phyloP scores from a whole-genome alignment of 2,888 invertebrate genomes.

The Cataglyphis altisquamis region DNA sequence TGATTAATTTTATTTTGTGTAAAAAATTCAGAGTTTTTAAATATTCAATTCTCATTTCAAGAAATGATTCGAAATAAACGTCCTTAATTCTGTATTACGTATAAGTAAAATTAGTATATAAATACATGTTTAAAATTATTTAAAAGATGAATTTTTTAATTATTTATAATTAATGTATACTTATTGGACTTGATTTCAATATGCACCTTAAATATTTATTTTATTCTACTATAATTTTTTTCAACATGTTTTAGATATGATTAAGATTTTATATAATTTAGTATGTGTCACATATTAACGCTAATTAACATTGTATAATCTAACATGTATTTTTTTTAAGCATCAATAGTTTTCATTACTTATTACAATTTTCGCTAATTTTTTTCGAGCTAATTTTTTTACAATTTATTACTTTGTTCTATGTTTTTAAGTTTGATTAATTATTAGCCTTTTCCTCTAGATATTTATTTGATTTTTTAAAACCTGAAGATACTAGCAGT shows the following conservation, averaged over 20 bases:
- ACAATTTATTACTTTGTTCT: not conserved
- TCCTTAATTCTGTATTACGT: not conserved
- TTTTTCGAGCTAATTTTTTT: conserved; percentile 14
- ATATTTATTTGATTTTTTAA: not conserved
- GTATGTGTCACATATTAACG: not conserved
- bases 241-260: not conserved
- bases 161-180: conserved; percentile 6
- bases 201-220: not conserved
- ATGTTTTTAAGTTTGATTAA: not conserved
- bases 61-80: not conserved
- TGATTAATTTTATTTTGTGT: not conserved
- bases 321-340: not conserved
- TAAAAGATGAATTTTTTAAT: not conserved
- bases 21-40: not conserved
- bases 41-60: not conserved
- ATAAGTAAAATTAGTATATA: conserved; percentile 1
- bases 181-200: not conserved
- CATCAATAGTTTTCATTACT: not conserved
- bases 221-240: not conserved
- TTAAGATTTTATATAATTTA: not conserved
- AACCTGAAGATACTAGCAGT: not conserved
- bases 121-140: not conserved
- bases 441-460: not conserved
- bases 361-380: not conserved
- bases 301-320: not conserved